A percentile compares a stretch with the other conserved stretches of the same genome.
Conservation (phyloP, 2,797 vertebrate species). For the Potorous gilbertii region DNA sequence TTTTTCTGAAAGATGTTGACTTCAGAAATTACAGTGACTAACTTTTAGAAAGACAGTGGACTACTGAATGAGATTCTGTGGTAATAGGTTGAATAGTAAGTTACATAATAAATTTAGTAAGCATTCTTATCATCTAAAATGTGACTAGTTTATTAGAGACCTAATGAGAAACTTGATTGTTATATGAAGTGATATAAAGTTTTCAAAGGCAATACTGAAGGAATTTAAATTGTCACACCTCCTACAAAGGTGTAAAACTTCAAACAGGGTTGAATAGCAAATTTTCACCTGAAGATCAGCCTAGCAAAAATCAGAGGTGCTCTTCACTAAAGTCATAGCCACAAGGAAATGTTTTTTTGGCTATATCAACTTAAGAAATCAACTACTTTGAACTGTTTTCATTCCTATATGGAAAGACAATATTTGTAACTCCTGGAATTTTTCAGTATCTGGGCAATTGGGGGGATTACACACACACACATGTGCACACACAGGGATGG, state of each 20-base stretch:
- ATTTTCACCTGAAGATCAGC: background rate
- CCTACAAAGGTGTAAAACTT: background rate
- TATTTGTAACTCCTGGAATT: too few relatives aligned
- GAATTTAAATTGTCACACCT: background rate
- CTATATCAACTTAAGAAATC: background rate
- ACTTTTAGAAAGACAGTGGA: background rate
- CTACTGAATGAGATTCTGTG: background rate
- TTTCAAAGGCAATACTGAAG: background rate
- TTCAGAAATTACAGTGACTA: background rate
- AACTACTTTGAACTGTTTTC: too few relatives aligned
- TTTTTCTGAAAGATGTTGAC: background rate
- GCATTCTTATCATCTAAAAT: background rate
- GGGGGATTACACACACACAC: too few relatives aligned
- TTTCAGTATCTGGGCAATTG: too few relatives aligned
- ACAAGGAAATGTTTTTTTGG: background rate
- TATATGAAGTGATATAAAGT: background rate
- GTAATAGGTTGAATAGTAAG: background rate
- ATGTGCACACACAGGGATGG: too few relatives aligned
- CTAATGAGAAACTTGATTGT: background rate
- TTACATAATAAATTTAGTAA: background rate
- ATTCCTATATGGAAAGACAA: too few relatives aligned
- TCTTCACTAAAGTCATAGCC: background rate
- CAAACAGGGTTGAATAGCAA: background rate
- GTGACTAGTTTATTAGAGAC: background rate
- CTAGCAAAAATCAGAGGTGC: background rate